phyloP scores from a whole-genome alignment of 2,113 vertebrate species.

The Synchiropus splendidus region DNA sequence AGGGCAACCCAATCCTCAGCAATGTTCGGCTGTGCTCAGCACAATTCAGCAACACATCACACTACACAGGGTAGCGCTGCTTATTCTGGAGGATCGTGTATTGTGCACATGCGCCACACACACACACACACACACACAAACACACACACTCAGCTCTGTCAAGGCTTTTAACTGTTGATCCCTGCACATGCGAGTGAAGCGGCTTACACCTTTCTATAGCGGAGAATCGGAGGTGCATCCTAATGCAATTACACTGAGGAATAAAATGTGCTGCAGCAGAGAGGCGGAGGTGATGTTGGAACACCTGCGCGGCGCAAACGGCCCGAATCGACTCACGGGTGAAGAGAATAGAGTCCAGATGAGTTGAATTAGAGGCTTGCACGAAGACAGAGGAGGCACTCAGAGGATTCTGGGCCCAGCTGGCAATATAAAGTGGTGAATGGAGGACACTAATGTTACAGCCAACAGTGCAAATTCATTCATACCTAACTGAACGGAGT shows the following conservation, averaged over 20 bases:
- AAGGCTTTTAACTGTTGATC: conserved; percentile 58
- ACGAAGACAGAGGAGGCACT: no score
- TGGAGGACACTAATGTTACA: conserved; percentile 30
- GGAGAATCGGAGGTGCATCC: conserved; percentile 55
- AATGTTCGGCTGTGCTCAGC: conserved; percentile 60
- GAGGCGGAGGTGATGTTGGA: conserved; percentile 27
- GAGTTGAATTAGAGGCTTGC: no score
- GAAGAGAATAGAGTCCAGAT: no score
- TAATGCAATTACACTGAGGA: conserved; percentile 61
- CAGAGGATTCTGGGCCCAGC: no score
- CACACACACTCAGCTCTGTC: conserved; percentile 33
- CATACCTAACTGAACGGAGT: no score
- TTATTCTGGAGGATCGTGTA: conserved; percentile 13
- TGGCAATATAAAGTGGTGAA: no score
- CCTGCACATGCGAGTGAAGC: conserved; percentile 50
- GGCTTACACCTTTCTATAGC: conserved; percentile 55
- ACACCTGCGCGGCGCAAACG: conserved; percentile 27
- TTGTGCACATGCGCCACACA: neutral
- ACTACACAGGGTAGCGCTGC: conserved; percentile 31
- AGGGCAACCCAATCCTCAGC: conserved; percentile 66
- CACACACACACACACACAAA: conserved; percentile 13
- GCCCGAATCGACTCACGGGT: conserved; percentile 20
- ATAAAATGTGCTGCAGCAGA: conserved; percentile 38
- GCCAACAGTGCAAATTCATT: conserved; percentile 12
- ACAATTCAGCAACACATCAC: conserved; percentile 66